These are phyloP conservation scores for Casuarius casuarius DNA, from an alignment of 2,113 vertebrate species.

Conservation along the genomic window DNA sequence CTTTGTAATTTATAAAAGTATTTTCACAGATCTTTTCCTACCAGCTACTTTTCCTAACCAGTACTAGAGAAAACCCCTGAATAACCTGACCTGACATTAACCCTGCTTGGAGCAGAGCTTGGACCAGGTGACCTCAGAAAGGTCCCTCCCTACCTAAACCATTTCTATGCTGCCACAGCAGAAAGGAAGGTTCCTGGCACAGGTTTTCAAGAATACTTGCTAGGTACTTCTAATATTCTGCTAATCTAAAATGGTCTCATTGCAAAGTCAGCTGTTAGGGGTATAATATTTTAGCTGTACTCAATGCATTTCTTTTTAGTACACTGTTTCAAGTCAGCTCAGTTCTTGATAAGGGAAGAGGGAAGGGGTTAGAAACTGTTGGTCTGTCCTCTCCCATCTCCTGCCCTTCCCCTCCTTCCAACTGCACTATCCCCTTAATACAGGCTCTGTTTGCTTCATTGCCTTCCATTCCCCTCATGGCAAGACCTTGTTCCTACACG, in stretches of 20 bases:
- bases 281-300: not conserved
- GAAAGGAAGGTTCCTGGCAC: not conserved
- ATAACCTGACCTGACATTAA: not conserved
- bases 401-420: too few species aligned
- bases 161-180: not conserved
- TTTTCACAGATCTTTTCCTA: not conserved
- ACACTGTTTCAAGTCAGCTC: not conserved
- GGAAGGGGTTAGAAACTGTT: not conserved
- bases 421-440: not conserved
- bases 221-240: not conserved
- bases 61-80: not conserved
- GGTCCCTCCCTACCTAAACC: not conserved
- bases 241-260: fast-evolving
- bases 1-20: not conserved
- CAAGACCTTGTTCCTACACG: not conserved
- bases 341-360: not conserved
- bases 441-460: not conserved
- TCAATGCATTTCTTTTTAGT: not conserved
- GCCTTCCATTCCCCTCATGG: not conserved
- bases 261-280: not conserved
- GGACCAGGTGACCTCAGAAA: not conserved
- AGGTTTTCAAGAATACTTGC: not conserved
- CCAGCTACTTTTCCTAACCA: not conserved
- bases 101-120: not conserved
- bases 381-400: not conserved